These are phyloP conservation scores for Kradibia gibbosae DNA, from an alignment of 1,140 invertebrate species.

Conservation along the genomic window DNA sequence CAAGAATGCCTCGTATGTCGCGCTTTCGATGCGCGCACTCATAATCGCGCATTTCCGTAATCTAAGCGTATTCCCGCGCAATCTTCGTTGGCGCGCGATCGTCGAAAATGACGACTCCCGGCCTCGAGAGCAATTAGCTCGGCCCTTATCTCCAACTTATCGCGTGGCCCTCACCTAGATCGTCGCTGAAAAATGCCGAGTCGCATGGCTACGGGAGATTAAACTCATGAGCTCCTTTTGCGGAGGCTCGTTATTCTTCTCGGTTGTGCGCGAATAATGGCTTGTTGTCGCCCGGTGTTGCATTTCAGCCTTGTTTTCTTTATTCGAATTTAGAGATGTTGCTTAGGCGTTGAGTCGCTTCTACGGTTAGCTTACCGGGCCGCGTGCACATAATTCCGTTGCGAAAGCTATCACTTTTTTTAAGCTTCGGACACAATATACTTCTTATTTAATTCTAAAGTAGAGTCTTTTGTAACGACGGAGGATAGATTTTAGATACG, in stretches of 20 bases:
- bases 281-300: slow-evolving; percentile 7
- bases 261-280: slow-evolving; percentile 18
- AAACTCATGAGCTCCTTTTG: slow-evolving; percentile 21
- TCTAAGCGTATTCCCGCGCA: not conserved
- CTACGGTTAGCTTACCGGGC: not conserved
- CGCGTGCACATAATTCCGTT: not conserved
- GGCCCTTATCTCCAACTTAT: not conserved
- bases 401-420: not conserved
- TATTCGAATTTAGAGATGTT: not conserved
- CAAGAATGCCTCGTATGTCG: not conserved
- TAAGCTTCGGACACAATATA: not conserved
- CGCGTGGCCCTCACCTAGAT: slow-evolving; percentile 18
- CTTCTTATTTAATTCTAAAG: not conserved
- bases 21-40: not conserved
- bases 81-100: too few species aligned
- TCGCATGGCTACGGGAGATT: slow-evolving; percentile 8
- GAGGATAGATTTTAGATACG: too few species aligned
- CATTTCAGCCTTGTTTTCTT: slow-evolving; percentile 13
- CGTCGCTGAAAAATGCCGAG: not conserved
- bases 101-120: not conserved
- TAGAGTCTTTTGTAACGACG: not conserved
- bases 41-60: not conserved
- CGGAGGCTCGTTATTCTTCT: slow-evolving; percentile 9
- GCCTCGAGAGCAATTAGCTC: not conserved
- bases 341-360: not conserved